These are phyloP conservation scores for Poecilia picta DNA, from an alignment of 2,797 vertebrate genomes.

Conservation along the genomic window DNA sequence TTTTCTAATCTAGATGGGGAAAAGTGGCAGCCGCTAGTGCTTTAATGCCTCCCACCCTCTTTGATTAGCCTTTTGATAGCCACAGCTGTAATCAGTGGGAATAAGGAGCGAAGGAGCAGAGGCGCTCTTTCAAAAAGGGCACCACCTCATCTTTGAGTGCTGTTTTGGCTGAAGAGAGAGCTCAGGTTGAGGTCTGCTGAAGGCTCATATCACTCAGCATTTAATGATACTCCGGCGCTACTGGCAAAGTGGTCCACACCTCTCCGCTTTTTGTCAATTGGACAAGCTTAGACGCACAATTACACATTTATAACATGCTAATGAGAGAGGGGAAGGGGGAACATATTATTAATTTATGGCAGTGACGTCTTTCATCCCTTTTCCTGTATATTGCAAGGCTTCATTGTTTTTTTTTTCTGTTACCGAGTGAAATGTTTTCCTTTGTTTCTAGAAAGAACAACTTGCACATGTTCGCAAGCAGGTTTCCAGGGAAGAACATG, in stretches of 20 bases:
- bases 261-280: constrained; percentile 55
- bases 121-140: constrained; percentile 59
- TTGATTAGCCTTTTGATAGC: constrained; percentile 81
- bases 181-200: constrained; percentile 43
- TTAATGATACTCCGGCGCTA: constrained; percentile 40
- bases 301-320: constrained; percentile 67
- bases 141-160: constrained; percentile 50
- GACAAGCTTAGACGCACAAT: constrained; percentile 66
- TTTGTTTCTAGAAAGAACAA: constrained; percentile 90
- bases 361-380: constrained; percentile 16
- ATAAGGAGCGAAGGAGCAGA: constrained; percentile 56
- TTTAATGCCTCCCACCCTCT: constrained; percentile 54
- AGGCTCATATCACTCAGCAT: constrained; percentile 35
- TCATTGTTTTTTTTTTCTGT: constrained; percentile 5
- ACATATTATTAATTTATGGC: constrained; percentile 54
- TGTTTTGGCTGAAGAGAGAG: constrained; percentile 61
- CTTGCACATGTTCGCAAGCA: constrained; percentile 96
- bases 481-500: constrained; percentile 94
- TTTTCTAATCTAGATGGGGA: constrained; percentile 41
- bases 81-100: constrained; percentile 67
- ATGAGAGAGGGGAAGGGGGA: constrained; percentile 52
- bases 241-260: constrained; percentile 53
- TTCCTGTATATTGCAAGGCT: constrained; percentile 5
- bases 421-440: constrained; percentile 22
- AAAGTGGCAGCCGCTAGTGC: constrained; percentile 60